phyloP scores from a whole-genome alignment of 2,797 vertebrate genomes.

The Esox lucius region DNA sequence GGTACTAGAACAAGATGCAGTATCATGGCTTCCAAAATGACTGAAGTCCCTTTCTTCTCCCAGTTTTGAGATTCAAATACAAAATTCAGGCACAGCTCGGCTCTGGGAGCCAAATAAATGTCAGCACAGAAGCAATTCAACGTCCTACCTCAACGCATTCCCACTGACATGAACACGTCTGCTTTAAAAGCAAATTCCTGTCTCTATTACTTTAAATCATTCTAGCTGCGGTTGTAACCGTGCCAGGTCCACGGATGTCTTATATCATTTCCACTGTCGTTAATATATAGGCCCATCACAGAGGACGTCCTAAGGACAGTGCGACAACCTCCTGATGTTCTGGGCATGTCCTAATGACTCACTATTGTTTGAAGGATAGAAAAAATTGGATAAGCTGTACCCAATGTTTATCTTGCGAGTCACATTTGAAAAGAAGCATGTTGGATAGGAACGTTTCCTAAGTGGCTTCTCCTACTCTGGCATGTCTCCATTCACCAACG shows the following conservation, averaged over 20 bases:
- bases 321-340: too few relatives aligned
- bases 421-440: not conserved
- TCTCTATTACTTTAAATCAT: not conserved
- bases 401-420: not conserved
- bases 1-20: slow-evolving; percentile 51
- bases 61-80: slow-evolving; percentile 59
- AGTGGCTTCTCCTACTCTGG: not conserved
- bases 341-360: too few relatives aligned
- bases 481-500: not conserved
- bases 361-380: too few relatives aligned
- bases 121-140: slow-evolving; percentile 38
- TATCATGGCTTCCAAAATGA: slow-evolving; percentile 38
- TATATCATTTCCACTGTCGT: not conserved
- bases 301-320: too few relatives aligned
- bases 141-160: not conserved
- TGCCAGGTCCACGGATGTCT: not conserved
- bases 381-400: too few relatives aligned
- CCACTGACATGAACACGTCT: slow-evolving; percentile 1
- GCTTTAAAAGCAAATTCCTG: not conserved
- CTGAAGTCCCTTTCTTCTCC: slow-evolving; percentile 40
- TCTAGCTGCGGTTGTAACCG: not conserved
- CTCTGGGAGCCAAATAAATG: slow-evolving; percentile 62
- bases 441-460: not conserved
- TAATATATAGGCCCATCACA: not conserved
- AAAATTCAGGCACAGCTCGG: slow-evolving; percentile 53